phyloP scores from a whole-genome alignment of 2,888 invertebrate genomes.

The Dasypogon diadema region DNA sequence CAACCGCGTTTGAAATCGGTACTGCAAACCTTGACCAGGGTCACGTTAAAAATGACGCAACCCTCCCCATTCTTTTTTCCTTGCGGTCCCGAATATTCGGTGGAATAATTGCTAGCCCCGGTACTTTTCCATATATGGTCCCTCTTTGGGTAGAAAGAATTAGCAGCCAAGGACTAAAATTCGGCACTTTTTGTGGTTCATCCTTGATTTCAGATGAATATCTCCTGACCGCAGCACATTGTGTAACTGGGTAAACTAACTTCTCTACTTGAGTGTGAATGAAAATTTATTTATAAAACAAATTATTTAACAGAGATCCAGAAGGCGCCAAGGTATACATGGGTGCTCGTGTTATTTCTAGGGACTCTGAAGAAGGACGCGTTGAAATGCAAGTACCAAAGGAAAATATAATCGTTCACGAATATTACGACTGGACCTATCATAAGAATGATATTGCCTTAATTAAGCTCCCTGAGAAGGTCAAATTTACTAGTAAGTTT shows the following conservation, averaged over 20 bases:
- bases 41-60: neutral
- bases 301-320: constrained; percentile 21
- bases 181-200: constrained; percentile 20
- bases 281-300: neutral
- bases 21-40: too few relatives aligned
- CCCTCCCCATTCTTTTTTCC: neutral
- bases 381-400: constrained; percentile 27
- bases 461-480: constrained; percentile 29
- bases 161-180: neutral
- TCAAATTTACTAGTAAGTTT: neutral
- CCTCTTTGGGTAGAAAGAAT: neutral
- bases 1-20: too few relatives aligned
- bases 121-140: constrained; percentile 2
- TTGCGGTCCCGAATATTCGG: neutral
- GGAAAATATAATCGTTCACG: constrained; percentile 43
- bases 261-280: too few relatives aligned
- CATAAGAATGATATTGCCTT: constrained; percentile 47
- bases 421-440: constrained; percentile 6
- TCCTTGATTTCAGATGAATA: constrained; percentile 18
- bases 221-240: constrained; percentile 51
- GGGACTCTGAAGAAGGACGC: constrained; percentile 20
- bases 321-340: constrained; percentile 16
- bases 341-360: constrained; percentile 32
- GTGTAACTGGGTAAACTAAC: constrained; percentile 23
- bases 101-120: neutral